Evolutionary conservation across 2,888 invertebrate species (phyloP).

Genomic region (Platycnemis pennipes): DNA sequence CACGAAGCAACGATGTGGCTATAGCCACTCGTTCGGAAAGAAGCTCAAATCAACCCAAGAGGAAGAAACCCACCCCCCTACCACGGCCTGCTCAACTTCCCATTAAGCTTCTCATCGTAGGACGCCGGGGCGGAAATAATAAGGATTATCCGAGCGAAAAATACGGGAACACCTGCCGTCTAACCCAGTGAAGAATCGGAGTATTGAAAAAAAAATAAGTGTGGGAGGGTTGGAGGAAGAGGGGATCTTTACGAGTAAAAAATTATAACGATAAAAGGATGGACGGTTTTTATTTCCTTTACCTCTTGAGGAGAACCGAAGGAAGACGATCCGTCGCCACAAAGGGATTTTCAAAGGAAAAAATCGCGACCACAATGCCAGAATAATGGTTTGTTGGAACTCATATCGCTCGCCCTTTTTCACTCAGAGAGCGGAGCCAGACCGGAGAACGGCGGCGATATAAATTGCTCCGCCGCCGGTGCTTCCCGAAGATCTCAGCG

Average conservation of each 20-base stretch:
- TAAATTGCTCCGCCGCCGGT: constrained; percentile 9
- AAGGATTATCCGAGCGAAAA: constrained; percentile 32
- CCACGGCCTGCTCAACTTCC: neutral
- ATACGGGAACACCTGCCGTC: constrained; percentile 32
- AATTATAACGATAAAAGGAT: constrained; percentile 20
- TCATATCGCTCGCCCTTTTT: constrained; percentile 31
- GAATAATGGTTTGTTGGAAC: constrained; percentile 38
- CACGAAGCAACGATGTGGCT: neutral
- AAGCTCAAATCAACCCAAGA: neutral
- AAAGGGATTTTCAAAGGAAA: constrained; percentile 8
- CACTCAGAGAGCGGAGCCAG: neutral
- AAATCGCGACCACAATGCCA: constrained; percentile 46
- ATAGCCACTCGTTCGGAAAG: neutral
- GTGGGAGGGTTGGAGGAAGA: neutral
- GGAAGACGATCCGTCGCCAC: constrained; percentile 4
- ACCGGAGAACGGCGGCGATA: constrained; percentile 5
- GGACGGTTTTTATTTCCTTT: neutral
- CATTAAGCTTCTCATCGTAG: constrained; percentile 9
- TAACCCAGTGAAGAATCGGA: constrained; percentile 1
- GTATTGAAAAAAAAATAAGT: neutral
- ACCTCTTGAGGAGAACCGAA: neutral
- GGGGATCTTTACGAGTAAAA: neutral
- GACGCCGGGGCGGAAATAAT: constrained; percentile 31
- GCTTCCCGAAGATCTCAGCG: neutral
- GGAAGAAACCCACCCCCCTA: neutral